Evolutionary conservation across 2,797 vertebrate species (phyloP).

Genomic region (Ataeniobius toweri): DNA sequence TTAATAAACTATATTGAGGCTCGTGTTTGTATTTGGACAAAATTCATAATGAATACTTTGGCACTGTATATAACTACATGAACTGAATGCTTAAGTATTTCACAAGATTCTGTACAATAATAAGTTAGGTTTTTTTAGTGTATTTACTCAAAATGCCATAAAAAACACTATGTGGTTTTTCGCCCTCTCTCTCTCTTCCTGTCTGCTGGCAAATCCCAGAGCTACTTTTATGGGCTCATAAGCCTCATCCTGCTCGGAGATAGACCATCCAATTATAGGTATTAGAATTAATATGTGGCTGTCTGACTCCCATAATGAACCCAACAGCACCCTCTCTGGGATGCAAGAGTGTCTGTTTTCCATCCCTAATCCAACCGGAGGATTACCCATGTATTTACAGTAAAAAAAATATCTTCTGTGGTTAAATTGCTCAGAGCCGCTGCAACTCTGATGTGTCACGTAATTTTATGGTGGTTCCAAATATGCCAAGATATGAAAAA

Average conservation of each 20-base stretch:
- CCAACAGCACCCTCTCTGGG: slow-evolving; percentile 78
- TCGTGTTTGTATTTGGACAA: not conserved
- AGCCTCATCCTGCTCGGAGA: slow-evolving; percentile 59
- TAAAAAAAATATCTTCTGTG: slow-evolving; percentile 43
- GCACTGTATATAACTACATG: not conserved
- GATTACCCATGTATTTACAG: slow-evolving; percentile 41
- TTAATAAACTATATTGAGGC: not conserved
- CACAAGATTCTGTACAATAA: slow-evolving; percentile 1
- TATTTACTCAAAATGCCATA: slow-evolving; percentile 2
- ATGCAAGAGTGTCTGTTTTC: slow-evolving; percentile 30
- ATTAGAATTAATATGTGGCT: slow-evolving; percentile 64
- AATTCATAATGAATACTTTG: not conserved
- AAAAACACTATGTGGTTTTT: slow-evolving; percentile 19
- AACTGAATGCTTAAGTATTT: not conserved
- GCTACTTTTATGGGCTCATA: slow-evolving; percentile 52
- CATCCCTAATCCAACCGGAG: slow-evolving; percentile 39
- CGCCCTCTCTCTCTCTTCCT: slow-evolving; percentile 19
- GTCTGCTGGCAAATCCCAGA: slow-evolving; percentile 36
- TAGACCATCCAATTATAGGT: slow-evolving; percentile 69
- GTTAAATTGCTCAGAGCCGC: slow-evolving; percentile 26
- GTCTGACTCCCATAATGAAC: slow-evolving; percentile 66
- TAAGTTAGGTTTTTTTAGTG: slow-evolving; percentile 1
- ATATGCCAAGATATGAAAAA: slow-evolving; percentile 7
- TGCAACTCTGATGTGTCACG: slow-evolving; percentile 10
- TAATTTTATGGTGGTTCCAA: slow-evolving; percentile 20